A percentile compares a stretch with the other conserved stretches of the same genome.
Conservation (phyloP, 92 coral and sea anemone species). For the Micromussa lordhowensis region DNA sequence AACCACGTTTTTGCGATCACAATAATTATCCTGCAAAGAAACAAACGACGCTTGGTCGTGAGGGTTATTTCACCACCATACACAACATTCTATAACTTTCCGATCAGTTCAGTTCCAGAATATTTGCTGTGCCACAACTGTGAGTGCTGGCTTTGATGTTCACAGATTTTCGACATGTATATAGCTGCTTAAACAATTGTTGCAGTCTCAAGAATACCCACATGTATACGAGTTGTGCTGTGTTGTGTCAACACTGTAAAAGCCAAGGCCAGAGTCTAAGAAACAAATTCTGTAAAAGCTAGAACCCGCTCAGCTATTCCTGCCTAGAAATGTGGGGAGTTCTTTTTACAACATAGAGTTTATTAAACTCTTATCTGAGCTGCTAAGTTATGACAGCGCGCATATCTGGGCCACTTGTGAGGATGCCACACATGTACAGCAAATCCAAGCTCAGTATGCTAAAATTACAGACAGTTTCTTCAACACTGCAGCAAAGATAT, state of each 20-base stretch:
- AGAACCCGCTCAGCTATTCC: no score
- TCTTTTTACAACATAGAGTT: neutral
- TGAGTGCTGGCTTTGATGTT: neutral
- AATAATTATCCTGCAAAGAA: slow-evolving; percentile 1
- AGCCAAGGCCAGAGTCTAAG: neutral
- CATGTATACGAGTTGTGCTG: neutral
- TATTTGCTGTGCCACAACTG: neutral
- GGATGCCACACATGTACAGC: neutral
- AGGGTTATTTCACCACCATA: neutral
- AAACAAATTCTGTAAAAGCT: neutral
- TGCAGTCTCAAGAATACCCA: neutral
- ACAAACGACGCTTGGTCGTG: neutral
- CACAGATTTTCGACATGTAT: neutral
- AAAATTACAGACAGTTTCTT: neutral
- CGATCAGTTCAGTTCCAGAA: neutral
- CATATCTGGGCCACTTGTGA: neutral
- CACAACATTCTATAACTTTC: neutral
- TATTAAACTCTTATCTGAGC: neutral
- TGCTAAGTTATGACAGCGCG: neutral
- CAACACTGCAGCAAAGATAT: neutral
- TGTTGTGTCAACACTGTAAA: slow-evolving; percentile 35
- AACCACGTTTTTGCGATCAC: slow-evolving; percentile 22
- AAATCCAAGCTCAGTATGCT: neutral
- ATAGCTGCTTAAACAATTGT: neutral
- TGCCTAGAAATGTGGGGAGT: neutral